phyloP scores from a whole-genome alignment of 1,140 invertebrate species.

The Anagrus nilaparvatae region DNA sequence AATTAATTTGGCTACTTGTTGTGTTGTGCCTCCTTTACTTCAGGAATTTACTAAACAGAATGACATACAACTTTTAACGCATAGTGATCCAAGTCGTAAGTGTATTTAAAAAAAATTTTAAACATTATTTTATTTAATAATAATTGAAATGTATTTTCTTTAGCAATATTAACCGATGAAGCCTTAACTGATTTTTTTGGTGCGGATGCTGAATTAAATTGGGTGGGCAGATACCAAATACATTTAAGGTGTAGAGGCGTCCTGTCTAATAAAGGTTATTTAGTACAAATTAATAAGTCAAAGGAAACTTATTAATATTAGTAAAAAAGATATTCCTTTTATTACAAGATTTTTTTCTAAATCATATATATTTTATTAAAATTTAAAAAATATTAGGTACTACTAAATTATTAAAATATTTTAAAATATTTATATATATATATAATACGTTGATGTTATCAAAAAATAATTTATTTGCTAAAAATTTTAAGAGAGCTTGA shows the following conservation, averaged over 20 bases:
- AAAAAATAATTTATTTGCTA: too few species aligned
- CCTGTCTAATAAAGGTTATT: constrained; percentile 75
- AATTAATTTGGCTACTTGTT: constrained; percentile 91
- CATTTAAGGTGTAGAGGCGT: constrained; percentile 85
- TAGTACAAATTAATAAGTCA: constrained; percentile 38
- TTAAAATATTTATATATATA: constrained; percentile 2
- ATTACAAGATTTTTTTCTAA: neutral
- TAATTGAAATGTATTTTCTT: constrained; percentile 4
- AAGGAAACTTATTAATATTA: too few species aligned
- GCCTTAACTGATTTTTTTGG: constrained; percentile 44
- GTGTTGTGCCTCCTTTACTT: constrained; percentile 85
- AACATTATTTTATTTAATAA: constrained; percentile 1
- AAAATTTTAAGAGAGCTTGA: too few species aligned
- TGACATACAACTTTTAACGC: constrained; percentile 87
- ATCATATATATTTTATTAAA: neutral
- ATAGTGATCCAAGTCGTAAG: constrained; percentile 84
- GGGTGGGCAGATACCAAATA: constrained; percentile 75
- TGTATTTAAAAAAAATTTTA: constrained; percentile 9
- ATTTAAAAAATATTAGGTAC: constrained; percentile 3
- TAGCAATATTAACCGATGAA: constrained; percentile 23
- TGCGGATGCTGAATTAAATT: constrained; percentile 43
- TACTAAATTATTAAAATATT: neutral
- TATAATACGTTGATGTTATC: too few species aligned
- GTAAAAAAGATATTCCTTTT: constrained; percentile 5
- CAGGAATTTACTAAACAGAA: constrained; percentile 82